Conservation (phyloP, 2,113 vertebrate species). For the Cromileptes altivelis region DNA sequence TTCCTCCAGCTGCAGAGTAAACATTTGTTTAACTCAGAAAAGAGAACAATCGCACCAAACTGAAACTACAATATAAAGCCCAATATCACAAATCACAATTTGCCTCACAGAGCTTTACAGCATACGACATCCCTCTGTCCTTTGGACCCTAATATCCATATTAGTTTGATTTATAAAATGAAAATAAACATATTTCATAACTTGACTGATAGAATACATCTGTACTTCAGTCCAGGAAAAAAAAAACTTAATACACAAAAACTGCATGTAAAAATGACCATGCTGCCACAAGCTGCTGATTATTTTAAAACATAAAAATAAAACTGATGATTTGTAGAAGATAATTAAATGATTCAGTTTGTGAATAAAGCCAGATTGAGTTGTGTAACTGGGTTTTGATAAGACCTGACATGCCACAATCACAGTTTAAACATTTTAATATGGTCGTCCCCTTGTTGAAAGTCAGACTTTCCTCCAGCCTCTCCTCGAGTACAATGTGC, state of each 20-base stretch:
- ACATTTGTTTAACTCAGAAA: neutral
- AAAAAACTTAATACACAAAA: neutral
- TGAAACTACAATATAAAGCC: no score
- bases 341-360: neutral
- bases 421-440: neutral
- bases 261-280: neutral
- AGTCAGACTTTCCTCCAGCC: neutral
- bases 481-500: conserved; percentile 7
- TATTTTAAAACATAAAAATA: neutral
- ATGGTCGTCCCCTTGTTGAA: neutral
- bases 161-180: neutral
- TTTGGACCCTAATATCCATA: no score
- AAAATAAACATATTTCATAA: neutral
- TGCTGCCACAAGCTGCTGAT: neutral
- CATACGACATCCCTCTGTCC: no score
- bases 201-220: neutral
- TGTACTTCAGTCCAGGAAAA: neutral
- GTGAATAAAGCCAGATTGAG: neutral
- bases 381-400: neutral
- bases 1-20: neutral
- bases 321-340: neutral
- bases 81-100: no score
- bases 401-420: neutral
- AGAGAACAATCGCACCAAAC: neutral
- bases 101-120: no score